Evolutionary conservation across 2,888 invertebrate genomes (phyloP).

Genomic region (Ectropis crepuscularia): DNA sequence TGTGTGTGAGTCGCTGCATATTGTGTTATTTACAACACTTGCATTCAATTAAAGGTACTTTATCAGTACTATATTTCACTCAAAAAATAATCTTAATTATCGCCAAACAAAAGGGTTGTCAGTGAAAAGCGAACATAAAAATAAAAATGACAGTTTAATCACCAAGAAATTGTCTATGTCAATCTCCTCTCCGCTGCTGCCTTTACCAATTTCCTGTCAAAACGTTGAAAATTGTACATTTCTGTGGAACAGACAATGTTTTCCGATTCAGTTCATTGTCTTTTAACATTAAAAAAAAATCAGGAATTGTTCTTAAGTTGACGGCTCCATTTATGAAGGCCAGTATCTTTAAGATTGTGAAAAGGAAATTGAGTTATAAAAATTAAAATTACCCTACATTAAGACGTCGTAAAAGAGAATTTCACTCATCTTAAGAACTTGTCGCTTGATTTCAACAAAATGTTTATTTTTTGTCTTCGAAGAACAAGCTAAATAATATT

Average conservation of each 20-base stretch:
- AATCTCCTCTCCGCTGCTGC: slow-evolving; percentile 79
- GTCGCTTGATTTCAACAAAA: slow-evolving; percentile 17
- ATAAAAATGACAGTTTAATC: slow-evolving; percentile 62
- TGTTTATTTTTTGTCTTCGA: no score
- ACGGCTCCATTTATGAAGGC: slow-evolving; percentile 16
- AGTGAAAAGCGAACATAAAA: slow-evolving; percentile 53
- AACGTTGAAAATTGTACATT: slow-evolving; percentile 62
- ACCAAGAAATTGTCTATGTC: slow-evolving; percentile 84
- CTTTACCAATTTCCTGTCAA: slow-evolving; percentile 79
- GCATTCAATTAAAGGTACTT: no score
- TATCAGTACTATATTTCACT: no score
- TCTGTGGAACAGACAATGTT: slow-evolving; percentile 53
- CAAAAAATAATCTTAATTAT: slow-evolving; percentile 2
- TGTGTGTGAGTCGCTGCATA: no score
- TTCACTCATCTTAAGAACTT: slow-evolving; percentile 21
- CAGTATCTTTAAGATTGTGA: slow-evolving; percentile 16
- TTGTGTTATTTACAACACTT: no score
- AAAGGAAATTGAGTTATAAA: slow-evolving; percentile 30
- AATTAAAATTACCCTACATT: slow-evolving; percentile 22
- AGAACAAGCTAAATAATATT: no score
- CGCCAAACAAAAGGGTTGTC: slow-evolving; percentile 40
- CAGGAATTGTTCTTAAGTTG: slow-evolving; percentile 7
- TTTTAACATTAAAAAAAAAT: slow-evolving; percentile 17
- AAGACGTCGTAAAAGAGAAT: slow-evolving; percentile 20
- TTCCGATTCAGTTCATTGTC: slow-evolving; percentile 42